Conservation (phyloP, 2,113 vertebrate species). For the Malurus elegans region DNA sequence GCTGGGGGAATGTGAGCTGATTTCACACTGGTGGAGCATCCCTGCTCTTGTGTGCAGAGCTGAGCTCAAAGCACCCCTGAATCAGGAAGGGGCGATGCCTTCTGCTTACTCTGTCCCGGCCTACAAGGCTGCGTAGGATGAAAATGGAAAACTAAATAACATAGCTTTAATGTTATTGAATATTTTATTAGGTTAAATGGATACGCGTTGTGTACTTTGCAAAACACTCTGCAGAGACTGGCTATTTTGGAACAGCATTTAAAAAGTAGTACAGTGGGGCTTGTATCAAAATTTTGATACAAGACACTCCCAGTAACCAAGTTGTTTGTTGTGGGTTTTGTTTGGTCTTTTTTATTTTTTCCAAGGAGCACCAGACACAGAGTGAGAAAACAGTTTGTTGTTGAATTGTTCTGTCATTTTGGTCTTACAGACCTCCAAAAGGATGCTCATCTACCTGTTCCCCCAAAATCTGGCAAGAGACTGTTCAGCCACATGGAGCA, state of each 20-base stretch:
- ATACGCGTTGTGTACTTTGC: not conserved
- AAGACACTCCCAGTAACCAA: not conserved
- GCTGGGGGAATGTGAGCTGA: not conserved
- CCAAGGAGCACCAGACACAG: not conserved
- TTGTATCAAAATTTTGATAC: not conserved
- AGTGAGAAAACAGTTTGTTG: not conserved
- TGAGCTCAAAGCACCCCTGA: accelerated
- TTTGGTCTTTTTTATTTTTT: not conserved
- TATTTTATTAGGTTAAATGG: conserved; percentile 65
- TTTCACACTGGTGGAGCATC: not conserved
- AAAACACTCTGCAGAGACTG: not conserved
- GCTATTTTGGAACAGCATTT: not conserved
- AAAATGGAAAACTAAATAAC: not conserved
- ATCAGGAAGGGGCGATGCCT: not conserved
- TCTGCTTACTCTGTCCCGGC: accelerated
- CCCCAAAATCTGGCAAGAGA: not conserved
- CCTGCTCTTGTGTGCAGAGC: accelerated
- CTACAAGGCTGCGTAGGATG: not conserved
- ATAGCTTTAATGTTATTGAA: conserved; percentile 48
- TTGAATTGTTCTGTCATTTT: not conserved
- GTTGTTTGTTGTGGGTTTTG: not conserved
- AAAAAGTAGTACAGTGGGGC: not conserved
- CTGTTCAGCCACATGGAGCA: not conserved
- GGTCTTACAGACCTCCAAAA: not conserved
- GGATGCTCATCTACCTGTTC: accelerated